These are phyloP conservation scores for Arctia plantaginis DNA, from an alignment of 2,888 invertebrate species.

Conservation along the genomic window DNA sequence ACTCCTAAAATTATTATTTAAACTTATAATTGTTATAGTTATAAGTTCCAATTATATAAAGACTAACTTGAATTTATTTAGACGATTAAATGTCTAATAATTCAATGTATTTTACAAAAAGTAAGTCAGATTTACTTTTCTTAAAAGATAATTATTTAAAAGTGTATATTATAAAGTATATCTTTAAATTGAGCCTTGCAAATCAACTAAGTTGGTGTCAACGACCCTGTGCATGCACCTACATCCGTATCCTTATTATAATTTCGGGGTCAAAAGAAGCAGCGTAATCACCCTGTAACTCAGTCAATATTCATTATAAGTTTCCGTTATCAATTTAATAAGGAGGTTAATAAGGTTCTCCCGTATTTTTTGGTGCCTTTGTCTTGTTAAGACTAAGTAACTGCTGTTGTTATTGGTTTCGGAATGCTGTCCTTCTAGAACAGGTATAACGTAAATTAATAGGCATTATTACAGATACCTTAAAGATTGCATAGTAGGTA, in stretches of 20 bases:
- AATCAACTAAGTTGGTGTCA: slow-evolving; percentile 1
- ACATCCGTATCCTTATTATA: neutral
- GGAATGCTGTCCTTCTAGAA: neutral
- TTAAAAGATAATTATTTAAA: neutral
- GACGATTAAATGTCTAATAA: neutral
- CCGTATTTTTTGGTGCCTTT: too few relatives aligned
- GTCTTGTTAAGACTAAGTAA: too few relatives aligned
- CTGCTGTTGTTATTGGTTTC: neutral
- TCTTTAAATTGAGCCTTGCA: neutral
- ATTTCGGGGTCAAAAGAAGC: neutral
- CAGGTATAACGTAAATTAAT: neutral
- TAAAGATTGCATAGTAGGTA: too few relatives aligned
- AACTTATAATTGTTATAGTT: too few relatives aligned
- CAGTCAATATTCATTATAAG: neutral
- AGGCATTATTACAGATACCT: neutral
- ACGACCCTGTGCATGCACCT: neutral
- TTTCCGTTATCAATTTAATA: neutral
- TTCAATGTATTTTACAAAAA: neutral
- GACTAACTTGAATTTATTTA: neutral
- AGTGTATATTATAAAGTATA: neutral
- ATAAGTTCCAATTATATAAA: too few relatives aligned
- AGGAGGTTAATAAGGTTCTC: neutral
- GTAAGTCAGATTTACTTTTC: neutral
- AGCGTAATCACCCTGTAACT: neutral
- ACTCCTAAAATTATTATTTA: too few relatives aligned